Conservation (phyloP, 2,888 invertebrate genomes). For the Anorthoa munda region DNA sequence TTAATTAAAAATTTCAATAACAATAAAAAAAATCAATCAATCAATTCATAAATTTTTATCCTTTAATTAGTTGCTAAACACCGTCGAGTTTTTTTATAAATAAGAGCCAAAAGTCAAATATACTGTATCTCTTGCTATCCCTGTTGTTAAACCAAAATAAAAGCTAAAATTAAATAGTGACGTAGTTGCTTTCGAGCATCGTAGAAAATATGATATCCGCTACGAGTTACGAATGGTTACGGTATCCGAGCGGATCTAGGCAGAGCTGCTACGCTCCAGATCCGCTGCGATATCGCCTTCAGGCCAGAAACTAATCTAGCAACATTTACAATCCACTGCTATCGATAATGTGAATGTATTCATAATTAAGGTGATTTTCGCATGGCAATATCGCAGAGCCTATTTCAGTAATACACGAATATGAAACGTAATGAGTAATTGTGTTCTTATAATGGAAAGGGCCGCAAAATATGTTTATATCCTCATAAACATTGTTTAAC, state of each 20-base stretch:
- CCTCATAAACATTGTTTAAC: conserved; percentile 41
- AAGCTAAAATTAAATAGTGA: not conserved
- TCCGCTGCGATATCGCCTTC: conserved; percentile 28
- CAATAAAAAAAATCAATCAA: too few species aligned
- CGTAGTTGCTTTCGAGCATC: conserved; percentile 13
- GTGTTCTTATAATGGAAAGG: conserved; percentile 5
- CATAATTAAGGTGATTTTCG: conserved; percentile 40
- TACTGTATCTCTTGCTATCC: too few species aligned
- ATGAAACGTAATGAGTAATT: conserved; percentile 16
- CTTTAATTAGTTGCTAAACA: too few species aligned
- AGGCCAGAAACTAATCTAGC: conserved; percentile 1
- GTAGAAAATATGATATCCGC: conserved; percentile 27
- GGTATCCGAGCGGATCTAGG: conserved; percentile 32
- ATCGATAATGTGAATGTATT: conserved; percentile 24
- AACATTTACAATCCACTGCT: conserved; percentile 3
- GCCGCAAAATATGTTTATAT: conserved; percentile 21
- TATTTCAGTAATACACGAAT: conserved; percentile 6
- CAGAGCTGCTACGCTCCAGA: conserved; percentile 35
- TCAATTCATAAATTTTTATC: too few species aligned
- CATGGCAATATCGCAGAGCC: conserved; percentile 57
- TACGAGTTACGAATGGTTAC: conserved; percentile 47
- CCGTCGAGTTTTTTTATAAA: too few species aligned
- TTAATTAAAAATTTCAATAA: too few species aligned
- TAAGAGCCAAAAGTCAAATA: too few species aligned
- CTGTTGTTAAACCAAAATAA: not conserved